Base-by-base conservation (phyloP, 1,140 invertebrate species). In the Callitettix versicolor region DNA sequence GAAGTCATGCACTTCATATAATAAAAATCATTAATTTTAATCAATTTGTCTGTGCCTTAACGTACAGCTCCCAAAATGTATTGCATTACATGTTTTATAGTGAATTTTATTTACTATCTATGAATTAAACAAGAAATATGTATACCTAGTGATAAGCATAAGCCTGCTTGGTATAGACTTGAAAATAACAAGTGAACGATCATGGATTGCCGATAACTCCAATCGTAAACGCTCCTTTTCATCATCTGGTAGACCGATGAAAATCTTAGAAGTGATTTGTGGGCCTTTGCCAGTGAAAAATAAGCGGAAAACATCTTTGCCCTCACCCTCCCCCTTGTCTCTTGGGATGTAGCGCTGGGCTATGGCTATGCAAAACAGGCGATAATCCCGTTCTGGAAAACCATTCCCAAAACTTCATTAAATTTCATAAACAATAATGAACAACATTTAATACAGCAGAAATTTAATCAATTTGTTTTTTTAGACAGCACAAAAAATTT, bases 71-170 rank as follows among this genome's bases (percentile, higher is more conserved):
- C n/a, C n/a, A n/a, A n/a, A n/a, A n/a, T n/a, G n/a, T n/a, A n/a
- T n/a, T n/a, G n/a, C n/a, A n/a, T n/a, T n/a, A n/a, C n/a, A n/a
- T n/a, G n/a, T n/a, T n/a, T n/a, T n/a, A n/a, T n/a, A n/a, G n/a
- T n/a, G n/a, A n/a, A n/a, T n/a, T n/a, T n/a, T n/a, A n/a, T n/a
- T n/a, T n/a, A n/a, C n/a, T n/a, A n/a, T n/a, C n/a, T n/a, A n/a
- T n/a, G n/a, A n/a, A n/a, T n/a, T n/a, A n/a, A n/a, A n/a, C n/a
- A n/a, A n/a, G n/a, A 3, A 49, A 14, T 34, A n/a, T 40, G 33
- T 47, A 30, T 72, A 76, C 73, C 73, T 70, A 69, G 74, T 70
- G 33, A 76, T 70, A 49, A 75, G 68, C 59, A 74, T 62, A 18
- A 76, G 60, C 59, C 67, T 60, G 51, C 60, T 59, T 1, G 74